Base-by-base conservation (phyloP, 2,888 invertebrate species). In the Nasonovia ribisnigri region DNA sequence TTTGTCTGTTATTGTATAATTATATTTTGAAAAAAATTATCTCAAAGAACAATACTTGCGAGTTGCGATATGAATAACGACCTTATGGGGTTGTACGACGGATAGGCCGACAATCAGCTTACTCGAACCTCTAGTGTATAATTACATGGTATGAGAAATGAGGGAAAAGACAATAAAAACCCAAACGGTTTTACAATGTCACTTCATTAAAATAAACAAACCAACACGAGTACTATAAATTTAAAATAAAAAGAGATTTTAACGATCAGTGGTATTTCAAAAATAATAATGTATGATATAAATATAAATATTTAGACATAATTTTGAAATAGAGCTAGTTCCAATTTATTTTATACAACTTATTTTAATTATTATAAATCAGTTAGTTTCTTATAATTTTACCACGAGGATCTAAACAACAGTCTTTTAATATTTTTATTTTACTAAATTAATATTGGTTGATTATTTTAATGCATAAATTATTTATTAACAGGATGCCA, bases 101-200 rank as follows among this genome's bases (percentile, higher is more conserved):
- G 36, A 13, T 51, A 84, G 36, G 13, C 88, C 84, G 42, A 84
- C 36, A 51, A 92, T 16, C 16, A 36, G 24, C 57, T 86, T 24
- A 13, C 11, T 46, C n/a, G 16, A 92, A 88, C 51, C 54, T 54
- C 88, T 54, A 77, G 84, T 89, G 84, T 89, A 84, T 84, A 77
- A 84, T 92, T 48, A 54, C 29, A 26, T 42, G 51, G 43, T 43
- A 92, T 42, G 24, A 88, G n/a, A 84, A 88, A 67, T 42, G 20
- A 84, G 4, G 24, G n/a, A 29, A 88, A 92, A 89, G 92, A 88
- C 88, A 88, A 92, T 89, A 92, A 88, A 89, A 88, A 88, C 77
- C 88, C 67, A 92, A 88, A 84, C 77, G 1, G 43, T 88, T 88
- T 88, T 88, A 92, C 51, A 51, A 77, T 24, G n/a, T 88, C 54